Percentiles rank a stretch among this genome's conserved stretches.
Conservation (phyloP, 2,797 vertebrate genomes). For the Acipenser ruthenus region DNA sequence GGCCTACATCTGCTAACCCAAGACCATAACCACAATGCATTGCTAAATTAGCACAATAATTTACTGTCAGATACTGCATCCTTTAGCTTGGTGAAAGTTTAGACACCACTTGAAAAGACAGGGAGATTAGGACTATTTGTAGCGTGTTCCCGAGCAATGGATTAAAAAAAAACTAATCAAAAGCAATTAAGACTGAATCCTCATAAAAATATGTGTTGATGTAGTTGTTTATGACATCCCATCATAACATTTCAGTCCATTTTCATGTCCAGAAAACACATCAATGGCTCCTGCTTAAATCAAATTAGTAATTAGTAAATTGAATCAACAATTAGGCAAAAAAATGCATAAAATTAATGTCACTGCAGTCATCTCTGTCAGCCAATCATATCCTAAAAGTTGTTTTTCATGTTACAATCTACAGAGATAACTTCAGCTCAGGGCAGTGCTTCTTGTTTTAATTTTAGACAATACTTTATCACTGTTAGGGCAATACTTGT, state of each 20-base stretch:
- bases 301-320: conserved; percentile 81
- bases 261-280: conserved; percentile 53
- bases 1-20: conserved; percentile 1
- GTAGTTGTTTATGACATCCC: conserved; percentile 61
- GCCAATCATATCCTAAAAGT: conserved; percentile 50
- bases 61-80: conserved; percentile 25
- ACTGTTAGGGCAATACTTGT: conserved; percentile 41
- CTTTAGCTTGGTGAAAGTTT: conserved; percentile 47
- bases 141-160: conserved; percentile 47
- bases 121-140: conserved; percentile 41
- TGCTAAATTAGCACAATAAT: conserved; percentile 34
- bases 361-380: conserved; percentile 58
- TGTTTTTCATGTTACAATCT: conserved; percentile 29
- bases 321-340: conserved; percentile 79
- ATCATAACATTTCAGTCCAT: conserved; percentile 41
- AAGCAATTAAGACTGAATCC: conserved; percentile 73
- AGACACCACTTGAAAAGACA: conserved; percentile 47
- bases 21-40: conserved; percentile 9
- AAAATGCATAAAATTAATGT: conserved; percentile 73
- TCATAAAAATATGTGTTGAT: conserved; percentile 66
- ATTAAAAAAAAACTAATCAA: conserved; percentile 67
- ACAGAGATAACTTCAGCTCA: conserved; percentile 44
- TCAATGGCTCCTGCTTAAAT: conserved; percentile 75
- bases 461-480: conserved; percentile 51
- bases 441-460: conserved; percentile 44